These are phyloP conservation scores for Drosophila nannoptera DNA, from an alignment of 1,140 invertebrate genomes.

Conservation along the genomic window DNA sequence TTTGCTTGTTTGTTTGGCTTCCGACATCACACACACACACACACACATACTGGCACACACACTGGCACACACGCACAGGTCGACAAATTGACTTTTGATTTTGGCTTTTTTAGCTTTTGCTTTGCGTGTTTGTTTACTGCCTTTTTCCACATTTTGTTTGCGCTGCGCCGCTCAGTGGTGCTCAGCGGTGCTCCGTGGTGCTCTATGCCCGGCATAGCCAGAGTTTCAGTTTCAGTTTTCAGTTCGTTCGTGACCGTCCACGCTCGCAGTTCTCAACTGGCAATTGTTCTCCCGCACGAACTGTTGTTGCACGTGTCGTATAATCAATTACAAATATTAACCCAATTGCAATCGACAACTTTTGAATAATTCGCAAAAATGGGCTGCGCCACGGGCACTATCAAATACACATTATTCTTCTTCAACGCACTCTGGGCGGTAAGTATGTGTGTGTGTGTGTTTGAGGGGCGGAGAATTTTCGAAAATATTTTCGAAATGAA, in stretches of 20 bases:
- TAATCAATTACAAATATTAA: conserved; percentile 9
- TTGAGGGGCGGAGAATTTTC: conserved; percentile 4
- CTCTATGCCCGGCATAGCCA: conserved; percentile 20
- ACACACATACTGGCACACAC: neutral
- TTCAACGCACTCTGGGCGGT: conserved; percentile 92
- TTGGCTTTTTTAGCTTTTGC: conserved; percentile 48
- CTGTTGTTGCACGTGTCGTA: conserved; percentile 52
- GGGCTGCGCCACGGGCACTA: conserved; percentile 86
- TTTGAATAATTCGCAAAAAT: conserved; percentile 48
- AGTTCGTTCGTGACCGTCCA: conserved; percentile 73
- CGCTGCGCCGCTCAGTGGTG: conserved; percentile 10
- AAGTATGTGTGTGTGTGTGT: conserved; percentile 79
- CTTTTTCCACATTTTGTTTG: conserved; percentile 20
- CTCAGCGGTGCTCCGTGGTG: conserved; percentile 29
- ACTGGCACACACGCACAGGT: neutral
- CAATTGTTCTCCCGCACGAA: neutral
- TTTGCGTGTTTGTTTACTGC: conserved; percentile 49
- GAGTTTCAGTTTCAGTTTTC: conserved; percentile 60
- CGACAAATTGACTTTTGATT: conserved; percentile 47
- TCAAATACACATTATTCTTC: conserved; percentile 89
- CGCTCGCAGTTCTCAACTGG: conserved; percentile 33
- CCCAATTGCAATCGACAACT: neutral
- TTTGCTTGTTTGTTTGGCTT: conserved; percentile 68
- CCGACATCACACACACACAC: conserved; percentile 36
- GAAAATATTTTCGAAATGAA: conserved; percentile 15